A percentile compares a stretch with the other conserved stretches of the same genome.
These are phyloP conservation scores for Onchidella celtica DNA, from an alignment of 2,888 invertebrate species.

Conservation along the genomic window DNA sequence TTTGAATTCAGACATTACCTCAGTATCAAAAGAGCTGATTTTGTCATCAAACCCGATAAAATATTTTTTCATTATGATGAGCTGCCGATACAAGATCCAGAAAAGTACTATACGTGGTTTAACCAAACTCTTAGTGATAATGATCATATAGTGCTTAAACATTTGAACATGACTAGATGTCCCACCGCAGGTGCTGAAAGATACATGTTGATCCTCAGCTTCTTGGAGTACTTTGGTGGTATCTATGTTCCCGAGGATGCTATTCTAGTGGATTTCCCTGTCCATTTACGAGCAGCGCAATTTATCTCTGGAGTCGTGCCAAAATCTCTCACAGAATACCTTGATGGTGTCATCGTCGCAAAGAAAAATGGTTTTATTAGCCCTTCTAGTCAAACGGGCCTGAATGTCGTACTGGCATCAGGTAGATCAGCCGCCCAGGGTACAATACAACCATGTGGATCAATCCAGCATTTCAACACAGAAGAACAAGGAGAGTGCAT, in stretches of 20 bases:
- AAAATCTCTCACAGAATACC: slow-evolving; percentile 49
- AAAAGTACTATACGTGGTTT: slow-evolving; percentile 57
- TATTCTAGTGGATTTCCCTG: slow-evolving; percentile 57
- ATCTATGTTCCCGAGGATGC: slow-evolving; percentile 58
- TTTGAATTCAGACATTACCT: slow-evolving; percentile 58
- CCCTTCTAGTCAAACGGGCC: slow-evolving; percentile 48
- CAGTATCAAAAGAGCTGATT: slow-evolving; percentile 54
- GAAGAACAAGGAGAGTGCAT: slow-evolving; percentile 54
- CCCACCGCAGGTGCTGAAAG: slow-evolving; percentile 52
- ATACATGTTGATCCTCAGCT: slow-evolving; percentile 53
- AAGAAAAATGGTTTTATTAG: slow-evolving; percentile 53
- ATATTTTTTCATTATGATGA: slow-evolving; percentile 56
- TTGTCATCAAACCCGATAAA: slow-evolving; percentile 57
- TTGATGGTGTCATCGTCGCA: slow-evolving; percentile 56
- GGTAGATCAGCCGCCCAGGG: slow-evolving; percentile 51
- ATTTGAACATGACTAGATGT: slow-evolving; percentile 52
- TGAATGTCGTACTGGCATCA: slow-evolving; percentile 47
- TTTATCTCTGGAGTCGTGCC: slow-evolving; percentile 55
- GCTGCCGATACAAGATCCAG: slow-evolving; percentile 49
- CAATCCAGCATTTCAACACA: slow-evolving; percentile 48
- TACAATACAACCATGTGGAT: slow-evolving; percentile 55
- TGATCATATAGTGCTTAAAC: slow-evolving; percentile 53
- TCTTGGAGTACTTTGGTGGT: slow-evolving; percentile 56
- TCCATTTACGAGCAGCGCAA: slow-evolving; percentile 53
- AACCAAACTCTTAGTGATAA: slow-evolving; percentile 52